A percentile compares a stretch with the other conserved stretches of the same genome.
phyloP scores from a whole-genome alignment of 2,113 vertebrate species.

The Colistium nudipinnis region DNA sequence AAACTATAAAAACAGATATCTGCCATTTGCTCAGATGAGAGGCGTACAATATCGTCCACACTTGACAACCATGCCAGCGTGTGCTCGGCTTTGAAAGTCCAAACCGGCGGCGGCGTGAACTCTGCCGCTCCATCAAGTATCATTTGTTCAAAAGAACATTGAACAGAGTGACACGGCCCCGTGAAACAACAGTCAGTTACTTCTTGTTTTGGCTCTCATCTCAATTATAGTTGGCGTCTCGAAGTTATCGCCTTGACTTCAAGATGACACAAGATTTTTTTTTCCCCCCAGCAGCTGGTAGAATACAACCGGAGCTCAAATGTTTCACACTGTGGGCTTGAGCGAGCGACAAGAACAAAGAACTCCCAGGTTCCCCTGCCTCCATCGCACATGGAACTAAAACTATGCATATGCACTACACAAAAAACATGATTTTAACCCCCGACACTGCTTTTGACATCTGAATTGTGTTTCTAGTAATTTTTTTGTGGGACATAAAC shows the following conservation, averaged over 20 bases:
- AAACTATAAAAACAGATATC: neutral
- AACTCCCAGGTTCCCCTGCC: neutral
- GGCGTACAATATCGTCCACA: slow-evolving; percentile 3
- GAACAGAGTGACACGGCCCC: neutral
- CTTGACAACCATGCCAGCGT: slow-evolving; percentile 3
- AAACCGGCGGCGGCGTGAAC: neutral
- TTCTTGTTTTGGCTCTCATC: neutral
- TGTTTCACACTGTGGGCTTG: neutral
- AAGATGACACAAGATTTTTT: neutral
- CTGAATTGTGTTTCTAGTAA: neutral
- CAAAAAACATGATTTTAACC: neutral
- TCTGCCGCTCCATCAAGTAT: slow-evolving; percentile 7
- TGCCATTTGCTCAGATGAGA: neutral
- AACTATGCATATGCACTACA: neutral
- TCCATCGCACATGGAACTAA: no score
- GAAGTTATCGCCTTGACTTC: neutral
- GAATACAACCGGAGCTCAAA: no score
- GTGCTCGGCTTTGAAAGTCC: neutral
- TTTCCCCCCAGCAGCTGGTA: neutral
- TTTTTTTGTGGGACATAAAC: neutral
- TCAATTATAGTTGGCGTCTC: neutral
- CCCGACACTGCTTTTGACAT: neutral
- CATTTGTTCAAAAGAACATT: neutral
- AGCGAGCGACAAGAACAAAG: neutral
- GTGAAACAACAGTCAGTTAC: neutral